Evolutionary conservation across 2,113 vertebrate species (phyloP), one percentile per base, ranked within the genome.

Genomic region (Phainopepla nitens): DNA sequence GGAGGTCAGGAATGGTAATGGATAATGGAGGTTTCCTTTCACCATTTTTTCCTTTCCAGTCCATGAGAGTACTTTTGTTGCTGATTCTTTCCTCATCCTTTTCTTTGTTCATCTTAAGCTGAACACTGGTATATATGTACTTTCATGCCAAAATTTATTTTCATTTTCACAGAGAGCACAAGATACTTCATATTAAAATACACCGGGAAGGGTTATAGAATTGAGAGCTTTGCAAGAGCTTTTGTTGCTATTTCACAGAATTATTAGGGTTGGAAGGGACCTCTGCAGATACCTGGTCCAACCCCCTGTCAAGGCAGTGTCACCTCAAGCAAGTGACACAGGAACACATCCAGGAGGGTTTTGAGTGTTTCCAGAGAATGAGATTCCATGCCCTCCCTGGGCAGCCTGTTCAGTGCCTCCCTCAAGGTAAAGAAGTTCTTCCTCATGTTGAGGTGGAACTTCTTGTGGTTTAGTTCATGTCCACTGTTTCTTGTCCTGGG

Each of bases 361-460:
- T n/a, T 28, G 69, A 16, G 22, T 24, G 4, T 49, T 24, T 65
- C 29, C 60, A 15, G 19, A 41, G 23, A n/a, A 47, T 9, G 13
- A 45, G 10, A 29, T 5, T 41, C n/a, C 42, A 49, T 0, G 0
- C 5, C 15, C 12, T 56, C 3, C 41, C 23, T 28, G 18, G 23
- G 9, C 28, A 64, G 41, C 39, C 47, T 54, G 16, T 31, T 35
- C 57, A 45, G 33, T 62, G 47, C 33, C 33, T 9, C 7, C 11
- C 14, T 47, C 15, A 56, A 23, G 39, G 28, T 14, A 33, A 47
- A 54, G 11, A 45, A 62, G 28, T 13, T 83, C 19, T 33, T 54
- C 17, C 11, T 83, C 27, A 54, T 33, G 11, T 14, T 54, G 41
- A 28, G 22, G 58, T 22, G 15, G 9, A 84, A 15, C 9, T 72